A percentile compares a stretch with the other conserved stretches of the same genome.
These are phyloP conservation scores for Seira ritae DNA, from an alignment of 2,888 invertebrate genomes.

Conservation along the genomic window DNA sequence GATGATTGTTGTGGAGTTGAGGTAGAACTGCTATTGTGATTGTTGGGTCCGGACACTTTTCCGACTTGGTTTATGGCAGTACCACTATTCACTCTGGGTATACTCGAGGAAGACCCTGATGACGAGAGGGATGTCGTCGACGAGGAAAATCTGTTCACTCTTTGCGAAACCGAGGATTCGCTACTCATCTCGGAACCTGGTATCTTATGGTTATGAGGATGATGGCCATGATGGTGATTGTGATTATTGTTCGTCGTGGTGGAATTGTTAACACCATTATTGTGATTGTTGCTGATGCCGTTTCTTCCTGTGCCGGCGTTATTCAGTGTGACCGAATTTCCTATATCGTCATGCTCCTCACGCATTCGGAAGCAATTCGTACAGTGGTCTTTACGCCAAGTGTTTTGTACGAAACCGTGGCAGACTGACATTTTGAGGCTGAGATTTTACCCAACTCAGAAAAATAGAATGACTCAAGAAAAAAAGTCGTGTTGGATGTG, in stretches of 20 bases:
- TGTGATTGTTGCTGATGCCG: constrained; percentile 15
- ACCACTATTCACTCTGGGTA: constrained; percentile 45
- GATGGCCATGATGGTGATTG: constrained; percentile 26
- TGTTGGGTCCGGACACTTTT: constrained; percentile 56
- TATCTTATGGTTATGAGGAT: no score
- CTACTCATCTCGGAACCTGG: no score
- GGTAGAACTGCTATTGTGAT: constrained; percentile 12
- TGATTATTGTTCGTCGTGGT: constrained; percentile 41
- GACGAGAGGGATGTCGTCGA: constrained; percentile 7
- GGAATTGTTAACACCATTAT: constrained; percentile 36
- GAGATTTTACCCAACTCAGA: not conserved
- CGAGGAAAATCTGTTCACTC: constrained; percentile 33
- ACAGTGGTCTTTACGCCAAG: constrained; percentile 76
- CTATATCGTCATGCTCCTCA: constrained; percentile 73
- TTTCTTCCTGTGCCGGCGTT: constrained; percentile 33
- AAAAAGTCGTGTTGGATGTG: not conserved
- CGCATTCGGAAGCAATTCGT: constrained; percentile 75
- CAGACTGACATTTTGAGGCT: constrained; percentile 74
- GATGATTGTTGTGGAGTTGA: constrained; percentile 25
- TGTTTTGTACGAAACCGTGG: constrained; percentile 75
- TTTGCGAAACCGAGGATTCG: constrained; percentile 23
- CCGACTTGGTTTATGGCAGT: constrained; percentile 27
- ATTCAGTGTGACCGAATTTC: constrained; percentile 64
- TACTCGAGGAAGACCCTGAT: not conserved
- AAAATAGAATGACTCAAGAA: constrained; percentile 18